Evolutionary conservation across 2,113 vertebrate genomes (phyloP), one percentile per base, ranked within the genome.

Genomic region (Dipodomys merriami): DNA sequence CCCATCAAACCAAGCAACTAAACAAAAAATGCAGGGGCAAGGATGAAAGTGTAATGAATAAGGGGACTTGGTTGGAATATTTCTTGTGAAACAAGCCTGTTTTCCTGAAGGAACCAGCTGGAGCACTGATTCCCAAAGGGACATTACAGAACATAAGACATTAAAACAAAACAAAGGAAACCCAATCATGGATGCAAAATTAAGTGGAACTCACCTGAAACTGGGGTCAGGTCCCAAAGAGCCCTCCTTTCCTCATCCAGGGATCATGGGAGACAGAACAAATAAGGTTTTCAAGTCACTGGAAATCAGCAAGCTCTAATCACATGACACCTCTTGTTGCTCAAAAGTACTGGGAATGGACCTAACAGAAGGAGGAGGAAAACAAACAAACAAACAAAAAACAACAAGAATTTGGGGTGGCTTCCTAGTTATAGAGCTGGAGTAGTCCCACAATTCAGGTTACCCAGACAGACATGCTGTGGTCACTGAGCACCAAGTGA

Each of bases 261-360:
- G 25, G 60, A 19, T 65, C 15, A 4, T 11, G 27, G 35, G 25
- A 62, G 23, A 57, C 72, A 86, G 33, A 92, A 93, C 39, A 53
- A 44, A 64, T 83, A 88, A 33, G 1, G 3, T 68, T 83, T 77
- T 57, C 53, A 13, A 79, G 62, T 76, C 68, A 53, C 81, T 86
- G 73, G 87, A 87, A 87, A 80, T 39, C 11, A 77, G 86, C n/a
- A 84, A 35, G n/a, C n/a, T 77, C 60, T 76, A 81, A 80, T 4
- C 65, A 29, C 9, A 29, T 29, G 81, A 64, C 6, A 4, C 53
- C 20, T 73, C 27, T 64, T 92, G 15, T 65, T 86, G 64, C 62
- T 87, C 44, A 86, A 78, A 72, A 25, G 25, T 82, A 87, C 64
- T 49, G 83, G 67, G 62, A 95, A 83, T 68, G 35, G n/a, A 89